A percentile compares a stretch with the other conserved stretches of the same genome.
Conservation (phyloP, 2,113 vertebrate species). For the Pteropus alecto region DNA sequence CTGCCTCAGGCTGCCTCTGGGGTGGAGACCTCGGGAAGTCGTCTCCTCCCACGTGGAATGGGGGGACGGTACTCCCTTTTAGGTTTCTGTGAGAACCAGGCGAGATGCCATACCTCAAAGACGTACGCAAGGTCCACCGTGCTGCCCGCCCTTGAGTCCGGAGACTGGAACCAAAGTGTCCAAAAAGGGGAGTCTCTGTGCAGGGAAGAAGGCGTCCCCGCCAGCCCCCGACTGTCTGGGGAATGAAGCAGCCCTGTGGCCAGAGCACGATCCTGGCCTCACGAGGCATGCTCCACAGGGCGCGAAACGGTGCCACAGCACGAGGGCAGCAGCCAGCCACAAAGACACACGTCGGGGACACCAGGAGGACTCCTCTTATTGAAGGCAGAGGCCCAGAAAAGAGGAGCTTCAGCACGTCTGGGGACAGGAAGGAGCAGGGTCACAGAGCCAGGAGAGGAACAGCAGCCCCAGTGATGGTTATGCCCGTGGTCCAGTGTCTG, state of each 20-base stretch:
- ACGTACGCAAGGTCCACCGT: background rate
- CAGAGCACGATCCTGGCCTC: background rate
- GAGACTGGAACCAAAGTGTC: background rate
- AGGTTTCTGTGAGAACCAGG: background rate
- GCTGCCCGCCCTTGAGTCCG: background rate
- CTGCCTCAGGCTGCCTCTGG: background rate
- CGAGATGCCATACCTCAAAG: background rate
- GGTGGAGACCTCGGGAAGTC: background rate
- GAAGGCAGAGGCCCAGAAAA: background rate
- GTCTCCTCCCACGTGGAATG: background rate
- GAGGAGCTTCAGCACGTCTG: background rate
- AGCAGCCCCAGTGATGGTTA: background rate
- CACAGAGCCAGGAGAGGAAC: background rate
- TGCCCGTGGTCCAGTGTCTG: background rate
- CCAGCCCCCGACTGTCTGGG: background rate
- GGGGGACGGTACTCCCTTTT: background rate
- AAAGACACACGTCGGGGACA: background rate
- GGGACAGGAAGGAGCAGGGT: background rate
- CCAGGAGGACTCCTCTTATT: background rate
- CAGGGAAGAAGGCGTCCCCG: background rate
- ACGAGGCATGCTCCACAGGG: background rate
- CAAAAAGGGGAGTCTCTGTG: background rate
- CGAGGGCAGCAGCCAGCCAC: background rate
- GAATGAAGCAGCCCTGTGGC: background rate
- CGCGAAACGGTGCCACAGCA: background rate